phyloP scores from a whole-genome alignment of 2,888 invertebrate genomes.

The Linnaemya tessellans region DNA sequence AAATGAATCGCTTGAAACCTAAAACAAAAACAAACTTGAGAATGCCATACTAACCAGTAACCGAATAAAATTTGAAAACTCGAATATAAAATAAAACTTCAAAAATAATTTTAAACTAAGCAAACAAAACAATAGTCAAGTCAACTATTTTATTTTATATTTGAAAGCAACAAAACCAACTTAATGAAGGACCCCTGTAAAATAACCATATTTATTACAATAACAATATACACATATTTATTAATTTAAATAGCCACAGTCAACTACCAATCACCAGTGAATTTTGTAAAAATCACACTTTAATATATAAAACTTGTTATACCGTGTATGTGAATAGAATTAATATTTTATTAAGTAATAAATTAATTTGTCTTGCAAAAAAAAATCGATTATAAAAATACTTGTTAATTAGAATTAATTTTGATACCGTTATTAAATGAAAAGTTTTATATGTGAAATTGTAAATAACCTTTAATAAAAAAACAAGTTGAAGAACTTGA shows the following conservation, averaged over 20 bases:
- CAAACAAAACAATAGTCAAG: conserved; percentile 60
- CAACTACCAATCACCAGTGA: conserved; percentile 11
- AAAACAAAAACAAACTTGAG: conserved; percentile 16
- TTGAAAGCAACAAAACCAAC: neutral
- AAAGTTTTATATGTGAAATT: conserved; percentile 55
- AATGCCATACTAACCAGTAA: conserved; percentile 67
- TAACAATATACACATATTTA: conserved; percentile 20
- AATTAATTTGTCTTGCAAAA: conserved; percentile 20
- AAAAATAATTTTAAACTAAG: conserved; percentile 36
- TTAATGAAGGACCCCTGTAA: conserved; percentile 50
- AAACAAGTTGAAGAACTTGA: conserved; percentile 10
- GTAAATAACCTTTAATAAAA: conserved; percentile 66
- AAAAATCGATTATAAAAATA: conserved; percentile 17
- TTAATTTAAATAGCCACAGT: conserved; percentile 25
- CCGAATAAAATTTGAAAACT: conserved; percentile 26
- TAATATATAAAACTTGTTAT: conserved; percentile 21
- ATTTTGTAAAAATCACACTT: conserved; percentile 31
- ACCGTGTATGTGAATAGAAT: conserved; percentile 15
- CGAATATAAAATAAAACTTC: conserved; percentile 18
- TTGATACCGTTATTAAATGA: conserved; percentile 55
- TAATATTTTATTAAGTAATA: conserved; percentile 21
- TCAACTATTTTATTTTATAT: conserved; percentile 14
- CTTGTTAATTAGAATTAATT: conserved; percentile 58
- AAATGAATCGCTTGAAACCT: conserved; percentile 32
- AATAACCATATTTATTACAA: conserved; percentile 50